A percentile compares a stretch with the other conserved stretches of the same genome.
These are phyloP conservation scores for Genyomyrus donnyi DNA, from an alignment of 2,113 vertebrate genomes.

Conservation along the genomic window DNA sequence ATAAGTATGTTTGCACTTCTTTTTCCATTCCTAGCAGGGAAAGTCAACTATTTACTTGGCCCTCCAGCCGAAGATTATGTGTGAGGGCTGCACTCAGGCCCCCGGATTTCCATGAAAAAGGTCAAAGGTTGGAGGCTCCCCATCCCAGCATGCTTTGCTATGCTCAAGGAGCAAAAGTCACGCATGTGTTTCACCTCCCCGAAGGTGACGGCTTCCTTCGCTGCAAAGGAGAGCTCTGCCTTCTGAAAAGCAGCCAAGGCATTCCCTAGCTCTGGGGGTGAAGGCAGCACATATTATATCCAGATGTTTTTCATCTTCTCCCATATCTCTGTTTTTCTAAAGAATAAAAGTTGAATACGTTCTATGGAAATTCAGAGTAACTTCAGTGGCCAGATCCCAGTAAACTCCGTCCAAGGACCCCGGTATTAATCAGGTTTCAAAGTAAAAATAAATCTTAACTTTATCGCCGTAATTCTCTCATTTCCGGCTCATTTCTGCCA, in stretches of 20 bases:
- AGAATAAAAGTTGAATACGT: slow-evolving; percentile 16
- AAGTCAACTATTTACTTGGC: neutral
- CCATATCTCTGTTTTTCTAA: slow-evolving; percentile 26
- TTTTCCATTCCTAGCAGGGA: neutral
- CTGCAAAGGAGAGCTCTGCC: neutral
- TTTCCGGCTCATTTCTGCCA: neutral
- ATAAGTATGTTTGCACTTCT: neutral
- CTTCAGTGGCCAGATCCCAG: slow-evolving; percentile 58
- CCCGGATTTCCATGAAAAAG: neutral
- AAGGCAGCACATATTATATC: slow-evolving; percentile 51
- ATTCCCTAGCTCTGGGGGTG: slow-evolving; percentile 33
- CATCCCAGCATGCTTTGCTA: neutral
- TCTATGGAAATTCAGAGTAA: slow-evolving; percentile 40
- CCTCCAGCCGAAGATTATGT: neutral
- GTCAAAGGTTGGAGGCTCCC: neutral
- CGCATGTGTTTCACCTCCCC: neutral
- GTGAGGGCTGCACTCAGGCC: neutral
- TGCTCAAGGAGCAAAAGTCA: neutral
- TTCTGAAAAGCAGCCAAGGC: slow-evolving; percentile 37
- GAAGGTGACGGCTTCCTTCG: neutral
- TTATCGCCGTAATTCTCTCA: neutral
- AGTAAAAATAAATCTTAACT: slow-evolving; percentile 22
- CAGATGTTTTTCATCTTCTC: slow-evolving; percentile 49
- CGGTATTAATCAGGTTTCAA: slow-evolving; percentile 26
- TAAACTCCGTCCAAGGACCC: slow-evolving; percentile 19